Base-by-base conservation (phyloP, 2,113 vertebrate genomes). In the Barnardius zonarius region DNA sequence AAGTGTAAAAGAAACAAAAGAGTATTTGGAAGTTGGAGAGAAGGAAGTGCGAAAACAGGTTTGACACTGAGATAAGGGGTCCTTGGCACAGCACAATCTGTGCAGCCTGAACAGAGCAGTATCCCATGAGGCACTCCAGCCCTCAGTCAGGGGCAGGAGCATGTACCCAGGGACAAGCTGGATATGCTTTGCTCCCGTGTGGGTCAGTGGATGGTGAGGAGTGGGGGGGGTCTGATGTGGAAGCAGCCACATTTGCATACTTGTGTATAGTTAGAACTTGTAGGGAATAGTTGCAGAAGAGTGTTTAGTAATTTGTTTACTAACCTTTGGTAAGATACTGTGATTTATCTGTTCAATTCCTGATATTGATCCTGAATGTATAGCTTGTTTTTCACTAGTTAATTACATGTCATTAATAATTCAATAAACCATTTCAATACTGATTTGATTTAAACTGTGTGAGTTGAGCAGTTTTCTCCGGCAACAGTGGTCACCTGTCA, bases 121-220 rank as follows among this genome's bases (percentile, higher is more conserved):
- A 1, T 31, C 16, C 25, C 8, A 7, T 6, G 17, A n/a, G 19
- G 9, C 2, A 1, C 17, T n/a, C 33, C 67, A 16, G 33, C 4
- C 44, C 11, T 7, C 17, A 68, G 4, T 8, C 15, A 24, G 15
- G 13, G 4, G 3, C 20, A 22, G 55, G 55, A 22, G 31, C 31
- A 57, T 35, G n/a, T 75, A 28, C 9, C 7, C 24, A 7, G 23
- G 28, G 28, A 57, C 9, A 20, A 3, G 1, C 33, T 52, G 17
- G 7, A 4, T 30, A 20, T 16, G 5, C 33, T 86, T 67, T 15
- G 22, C 13, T 72, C 25, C 15, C 3, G 0, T 10, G 16, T 35
- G 27, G 24, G 33, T 54, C 59, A n/a, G 10, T 13, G 41, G 17
- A 20, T 7, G 30, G 6, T 52, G 49, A 59, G 41, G 11, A 20